Conservation (phyloP, 2,113 vertebrate species). For the Notarius lentiginosus region DNA sequence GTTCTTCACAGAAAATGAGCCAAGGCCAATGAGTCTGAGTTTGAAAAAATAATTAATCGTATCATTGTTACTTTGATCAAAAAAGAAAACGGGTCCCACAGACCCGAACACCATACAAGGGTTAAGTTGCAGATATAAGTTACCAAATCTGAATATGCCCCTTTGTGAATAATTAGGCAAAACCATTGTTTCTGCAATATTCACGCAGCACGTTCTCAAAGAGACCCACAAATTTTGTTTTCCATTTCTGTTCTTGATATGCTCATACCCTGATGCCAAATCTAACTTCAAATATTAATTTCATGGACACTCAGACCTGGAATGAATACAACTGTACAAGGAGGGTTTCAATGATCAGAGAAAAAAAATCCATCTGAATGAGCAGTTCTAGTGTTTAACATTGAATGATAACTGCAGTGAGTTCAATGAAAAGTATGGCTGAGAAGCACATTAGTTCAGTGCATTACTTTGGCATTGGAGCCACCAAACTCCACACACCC, state of each 20-base stretch:
- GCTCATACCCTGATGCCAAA: not conserved
- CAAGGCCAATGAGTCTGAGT: no score
- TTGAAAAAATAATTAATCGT: no score
- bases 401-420: not conserved
- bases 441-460: not conserved
- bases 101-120: no score
- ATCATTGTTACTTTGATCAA: no score
- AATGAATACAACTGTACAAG: not conserved
- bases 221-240: not conserved
- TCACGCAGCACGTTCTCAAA: not conserved
- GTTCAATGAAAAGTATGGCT: not conserved
- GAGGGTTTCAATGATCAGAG: not conserved
- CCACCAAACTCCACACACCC: not conserved
- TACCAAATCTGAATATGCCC: not conserved
- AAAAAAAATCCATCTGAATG: slow-evolving; percentile 16
- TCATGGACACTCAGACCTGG: not conserved
- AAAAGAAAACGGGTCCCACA: no score
- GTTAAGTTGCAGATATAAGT: not conserved
- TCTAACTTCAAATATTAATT: not conserved
- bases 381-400: not conserved
- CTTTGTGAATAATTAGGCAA: not conserved
- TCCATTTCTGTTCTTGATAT: not conserved
- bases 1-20: no score
- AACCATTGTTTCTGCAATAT: not conserved
- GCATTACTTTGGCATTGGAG: not conserved